These are phyloP conservation scores for Gopherus flavomarginatus DNA, from an alignment of 2,113 vertebrate species.

Conservation along the genomic window DNA sequence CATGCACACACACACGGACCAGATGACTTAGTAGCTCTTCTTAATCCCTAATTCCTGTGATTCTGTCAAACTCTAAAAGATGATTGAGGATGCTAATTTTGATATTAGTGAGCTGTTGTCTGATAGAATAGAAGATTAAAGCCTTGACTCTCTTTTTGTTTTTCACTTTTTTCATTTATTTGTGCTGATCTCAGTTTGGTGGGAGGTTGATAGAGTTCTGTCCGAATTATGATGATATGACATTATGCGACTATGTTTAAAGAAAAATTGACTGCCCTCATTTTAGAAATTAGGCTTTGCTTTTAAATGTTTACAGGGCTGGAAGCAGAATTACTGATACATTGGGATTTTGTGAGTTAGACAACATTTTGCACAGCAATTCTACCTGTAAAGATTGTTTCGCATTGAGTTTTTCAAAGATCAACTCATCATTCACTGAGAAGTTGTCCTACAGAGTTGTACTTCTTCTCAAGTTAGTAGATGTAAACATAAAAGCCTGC, in stretches of 20 bases:
- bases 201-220: neutral
- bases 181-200: neutral
- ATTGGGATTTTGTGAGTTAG: neutral
- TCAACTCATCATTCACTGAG: neutral
- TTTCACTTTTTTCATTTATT: neutral
- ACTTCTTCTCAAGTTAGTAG: rapidly evolving
- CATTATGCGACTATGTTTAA: neutral
- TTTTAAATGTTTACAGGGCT: neutral
- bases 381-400: neutral
- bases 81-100: neutral
- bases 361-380: neutral
- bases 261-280: neutral
- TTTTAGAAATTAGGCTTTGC: neutral
- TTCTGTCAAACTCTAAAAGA: neutral
- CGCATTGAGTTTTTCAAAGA: neutral
- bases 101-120: neutral
- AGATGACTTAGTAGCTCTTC: neutral
- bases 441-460: neutral
- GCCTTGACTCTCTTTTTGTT: neutral
- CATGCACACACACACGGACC: rapidly evolving
- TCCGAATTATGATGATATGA: neutral
- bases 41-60: neutral
- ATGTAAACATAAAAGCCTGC: neutral
- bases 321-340: neutral
- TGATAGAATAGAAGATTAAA: neutral